Evolutionary conservation across 1,140 invertebrate species (phyloP), one percentile per base, ranked within the genome.

Genomic region (Heliothis subflexa): DNA sequence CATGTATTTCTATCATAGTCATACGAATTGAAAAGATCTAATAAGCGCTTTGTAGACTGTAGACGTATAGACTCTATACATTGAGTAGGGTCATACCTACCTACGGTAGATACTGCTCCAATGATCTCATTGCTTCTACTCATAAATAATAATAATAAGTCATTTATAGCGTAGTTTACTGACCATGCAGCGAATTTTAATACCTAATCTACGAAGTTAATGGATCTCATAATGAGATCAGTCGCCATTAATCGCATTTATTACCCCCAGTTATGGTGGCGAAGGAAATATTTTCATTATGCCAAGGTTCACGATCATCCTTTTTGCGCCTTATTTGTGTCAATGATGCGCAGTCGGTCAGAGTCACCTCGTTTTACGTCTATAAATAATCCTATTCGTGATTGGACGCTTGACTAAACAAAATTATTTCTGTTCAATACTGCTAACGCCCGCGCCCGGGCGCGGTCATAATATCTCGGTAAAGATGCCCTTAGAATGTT

Each of bases 351-450:
- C 76, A 78, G 70, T 72, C 72, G 13, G 61, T 66, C 16, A 45
- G 62, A 16, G 16, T 80, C 75, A 33, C 54, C 74, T 68, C 47
- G 71, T 5, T 33, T 11, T 55, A 12, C 50, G 59, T 66, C 68
- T 78, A 83, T 83, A 81, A 78, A 81, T 83, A 79, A 83, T 73
- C 61, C 40, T 40, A 33, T 14, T 16, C 57, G 70, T 76, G 68
- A 79, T 78, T 81, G 62, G 82, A 55, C 61, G 78, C 57, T 75
- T 18, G 28, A 49, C 59, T 70, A 40, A 40, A 62, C 47, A 28
- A 82, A 79, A 80, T 70, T 82, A 76, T 73, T 83, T 76, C 49
- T 71, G 78, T 77, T 76, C 54, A 79, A 78, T 82, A 79, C 70
- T 57, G 33, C 73, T 64, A 59, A 55, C 57, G 49, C 16, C 10